A percentile compares a stretch with the other conserved stretches of the same genome.
Conservation (phyloP, 1,140 invertebrate genomes). For the Steinernema khuongi region DNA sequence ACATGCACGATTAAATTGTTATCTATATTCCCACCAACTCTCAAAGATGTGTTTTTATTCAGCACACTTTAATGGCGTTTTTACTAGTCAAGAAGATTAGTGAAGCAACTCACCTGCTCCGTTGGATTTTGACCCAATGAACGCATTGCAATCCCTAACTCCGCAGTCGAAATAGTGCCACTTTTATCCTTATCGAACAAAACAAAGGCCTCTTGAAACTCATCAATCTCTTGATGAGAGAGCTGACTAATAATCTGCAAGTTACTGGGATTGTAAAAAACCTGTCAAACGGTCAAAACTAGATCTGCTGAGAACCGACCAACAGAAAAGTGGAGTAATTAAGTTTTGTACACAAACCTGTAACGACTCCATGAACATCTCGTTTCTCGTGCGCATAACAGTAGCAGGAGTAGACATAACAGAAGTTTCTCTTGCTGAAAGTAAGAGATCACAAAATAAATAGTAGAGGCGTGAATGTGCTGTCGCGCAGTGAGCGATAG, state of each 20-base stretch:
- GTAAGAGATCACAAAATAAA: too few relatives aligned
- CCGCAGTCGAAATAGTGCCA: constrained; percentile 96
- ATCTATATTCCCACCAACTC: not conserved
- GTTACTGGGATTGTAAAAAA: too few relatives aligned
- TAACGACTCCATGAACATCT: not conserved
- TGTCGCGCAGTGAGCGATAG: too few relatives aligned
- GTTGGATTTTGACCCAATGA: constrained; percentile 98
- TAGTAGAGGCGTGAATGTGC: too few relatives aligned
- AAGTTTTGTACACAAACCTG: not conserved
- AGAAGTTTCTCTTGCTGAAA: not conserved
- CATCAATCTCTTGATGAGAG: constrained; percentile 60
- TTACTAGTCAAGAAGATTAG: not conserved
- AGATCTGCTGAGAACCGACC: too few relatives aligned
- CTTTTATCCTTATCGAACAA: constrained; percentile 98
- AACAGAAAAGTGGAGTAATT: too few relatives aligned
- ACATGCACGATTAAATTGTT: too few relatives aligned
- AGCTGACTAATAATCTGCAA: constrained; percentile 29
- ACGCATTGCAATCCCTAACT: constrained; percentile 97
- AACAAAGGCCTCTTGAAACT: constrained; percentile 98
- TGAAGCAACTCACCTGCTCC: constrained; percentile 69
- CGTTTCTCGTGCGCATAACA: not conserved
- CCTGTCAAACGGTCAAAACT: too few relatives aligned
- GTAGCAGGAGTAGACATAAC: not conserved
- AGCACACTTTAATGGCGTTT: not conserved
- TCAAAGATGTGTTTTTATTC: not conserved